Percentiles rank a stretch among this genome's conserved stretches.
Conservation (phyloP, 1,140 invertebrate species). For the Cydia amplana region DNA sequence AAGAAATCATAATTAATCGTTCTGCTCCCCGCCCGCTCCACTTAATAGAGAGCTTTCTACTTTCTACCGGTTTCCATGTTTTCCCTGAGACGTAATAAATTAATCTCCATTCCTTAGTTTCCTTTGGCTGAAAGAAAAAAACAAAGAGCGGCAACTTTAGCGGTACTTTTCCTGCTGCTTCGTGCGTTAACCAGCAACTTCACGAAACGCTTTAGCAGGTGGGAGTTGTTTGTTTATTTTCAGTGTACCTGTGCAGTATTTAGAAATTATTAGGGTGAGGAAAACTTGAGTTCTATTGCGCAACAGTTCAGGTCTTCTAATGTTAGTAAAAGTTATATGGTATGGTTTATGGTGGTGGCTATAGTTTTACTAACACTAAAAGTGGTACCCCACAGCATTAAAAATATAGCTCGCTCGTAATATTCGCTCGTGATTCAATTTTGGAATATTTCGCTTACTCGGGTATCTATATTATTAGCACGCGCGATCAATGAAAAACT, state of each 20-base stretch:
- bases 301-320: too few species aligned
- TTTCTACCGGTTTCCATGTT: slow-evolving; percentile 69
- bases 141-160: slow-evolving; percentile 39
- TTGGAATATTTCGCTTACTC: too few species aligned
- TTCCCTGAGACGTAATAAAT: slow-evolving; percentile 72
- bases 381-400: too few species aligned
- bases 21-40: slow-evolving; percentile 59
- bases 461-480: too few species aligned
- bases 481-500: too few species aligned
- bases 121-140: slow-evolving; percentile 47
- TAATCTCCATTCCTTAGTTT: slow-evolving; percentile 69
- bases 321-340: too few species aligned
- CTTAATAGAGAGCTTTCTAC: slow-evolving; percentile 73
- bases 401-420: too few species aligned
- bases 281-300: not conserved
- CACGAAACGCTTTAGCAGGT: not conserved
- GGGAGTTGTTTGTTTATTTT: slow-evolving; percentile 2
- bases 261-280: not conserved
- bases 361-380: too few species aligned
- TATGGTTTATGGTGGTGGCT: too few species aligned
- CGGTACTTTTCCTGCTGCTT: slow-evolving; percentile 9
- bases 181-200: slow-evolving; percentile 12
- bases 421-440: too few species aligned
- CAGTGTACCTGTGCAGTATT: not conserved
- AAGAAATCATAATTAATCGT: slow-evolving; percentile 77